Percentiles rank a stretch among this genome's conserved stretches.
Evolutionary conservation across 2,888 invertebrate genomes (phyloP).

Genomic region (Sclerodermus sp.): DNA sequence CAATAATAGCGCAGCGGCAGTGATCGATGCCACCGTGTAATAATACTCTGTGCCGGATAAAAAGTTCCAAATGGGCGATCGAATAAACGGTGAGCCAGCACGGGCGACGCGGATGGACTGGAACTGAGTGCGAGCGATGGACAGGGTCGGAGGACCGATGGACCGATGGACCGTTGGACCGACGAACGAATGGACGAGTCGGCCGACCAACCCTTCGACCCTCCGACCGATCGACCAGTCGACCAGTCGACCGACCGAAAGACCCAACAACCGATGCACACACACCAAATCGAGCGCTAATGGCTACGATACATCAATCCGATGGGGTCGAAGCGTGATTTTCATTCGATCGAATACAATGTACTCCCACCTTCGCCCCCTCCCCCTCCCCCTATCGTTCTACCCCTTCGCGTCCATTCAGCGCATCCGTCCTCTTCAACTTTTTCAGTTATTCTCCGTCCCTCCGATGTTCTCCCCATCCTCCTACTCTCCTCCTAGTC

Average conservation of each 20-base stretch:
- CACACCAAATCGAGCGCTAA: slow-evolving; percentile 23
- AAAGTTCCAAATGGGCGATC: slow-evolving; percentile 16
- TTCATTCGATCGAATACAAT: slow-evolving; percentile 32
- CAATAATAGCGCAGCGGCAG: slow-evolving; percentile 35
- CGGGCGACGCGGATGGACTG: too few species aligned
- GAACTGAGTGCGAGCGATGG: too few species aligned
- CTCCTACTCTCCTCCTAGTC: slow-evolving; percentile 2
- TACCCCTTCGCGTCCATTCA: too few species aligned
- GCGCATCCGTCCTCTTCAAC: background rate
- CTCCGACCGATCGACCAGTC: too few species aligned
- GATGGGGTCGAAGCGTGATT: slow-evolving; percentile 26
- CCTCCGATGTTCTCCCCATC: background rate
- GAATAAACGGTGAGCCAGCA: too few species aligned
- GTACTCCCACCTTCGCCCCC: slow-evolving; percentile 8
- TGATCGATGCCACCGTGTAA: slow-evolving; percentile 39
- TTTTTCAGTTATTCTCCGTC: background rate
- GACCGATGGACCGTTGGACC: background rate
- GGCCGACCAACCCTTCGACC: too few species aligned
- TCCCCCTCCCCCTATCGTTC: slow-evolving; percentile 1
- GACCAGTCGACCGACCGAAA: too few species aligned
- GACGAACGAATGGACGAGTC: slow-evolving; percentile 6
- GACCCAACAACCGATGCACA: too few species aligned
- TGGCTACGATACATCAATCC: slow-evolving; percentile 35
- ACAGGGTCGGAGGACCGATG: slow-evolving; percentile 22
- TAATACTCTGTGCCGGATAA: slow-evolving; percentile 26